Evolutionary conservation across 2,888 invertebrate species (phyloP).

Genomic region (Pseudococcus longispinus): DNA sequence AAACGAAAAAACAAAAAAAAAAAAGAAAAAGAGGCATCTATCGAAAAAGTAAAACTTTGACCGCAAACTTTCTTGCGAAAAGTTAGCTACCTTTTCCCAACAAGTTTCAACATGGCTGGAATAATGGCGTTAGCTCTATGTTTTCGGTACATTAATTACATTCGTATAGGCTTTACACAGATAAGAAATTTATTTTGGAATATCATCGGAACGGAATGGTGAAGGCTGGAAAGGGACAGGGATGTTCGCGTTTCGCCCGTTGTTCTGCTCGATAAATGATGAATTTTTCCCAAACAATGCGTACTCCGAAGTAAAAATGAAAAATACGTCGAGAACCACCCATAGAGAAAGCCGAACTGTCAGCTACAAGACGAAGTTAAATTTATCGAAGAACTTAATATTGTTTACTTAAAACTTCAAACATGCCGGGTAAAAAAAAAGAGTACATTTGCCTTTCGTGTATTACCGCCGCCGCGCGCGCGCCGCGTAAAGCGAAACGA

Average conservation of each 20-base stretch:
- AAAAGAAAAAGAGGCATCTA: background rate
- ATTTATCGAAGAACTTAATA: slow-evolving; percentile 22
- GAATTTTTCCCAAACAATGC: slow-evolving; percentile 12
- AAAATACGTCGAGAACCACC: slow-evolving; percentile 13
- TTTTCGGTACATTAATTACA: slow-evolving; percentile 34
- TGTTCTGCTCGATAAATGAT: slow-evolving; percentile 29
- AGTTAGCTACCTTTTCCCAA: background rate
- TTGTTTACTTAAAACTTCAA: slow-evolving; percentile 34
- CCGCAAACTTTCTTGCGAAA: slow-evolving; percentile 21
- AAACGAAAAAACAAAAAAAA: background rate
- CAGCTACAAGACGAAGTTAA: slow-evolving; percentile 28
- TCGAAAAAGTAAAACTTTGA: slow-evolving; percentile 34
- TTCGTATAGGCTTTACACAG: slow-evolving; percentile 18
- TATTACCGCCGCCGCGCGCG: background rate
- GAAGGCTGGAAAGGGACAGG: no score
- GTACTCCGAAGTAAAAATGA: slow-evolving; percentile 11
- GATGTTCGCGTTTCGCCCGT: background rate
- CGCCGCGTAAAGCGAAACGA: background rate
- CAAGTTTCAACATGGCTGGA: slow-evolving; percentile 28
- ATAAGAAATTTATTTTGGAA: slow-evolving; percentile 30
- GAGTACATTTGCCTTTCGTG: slow-evolving; percentile 5
- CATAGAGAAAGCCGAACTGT: slow-evolving; percentile 17
- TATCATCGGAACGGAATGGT: background rate
- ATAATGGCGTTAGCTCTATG: slow-evolving; percentile 21
- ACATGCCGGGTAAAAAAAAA: background rate